These are phyloP conservation scores for Exocentrus adspersus DNA, from an alignment of 2,888 invertebrate genomes.

Conservation along the genomic window DNA sequence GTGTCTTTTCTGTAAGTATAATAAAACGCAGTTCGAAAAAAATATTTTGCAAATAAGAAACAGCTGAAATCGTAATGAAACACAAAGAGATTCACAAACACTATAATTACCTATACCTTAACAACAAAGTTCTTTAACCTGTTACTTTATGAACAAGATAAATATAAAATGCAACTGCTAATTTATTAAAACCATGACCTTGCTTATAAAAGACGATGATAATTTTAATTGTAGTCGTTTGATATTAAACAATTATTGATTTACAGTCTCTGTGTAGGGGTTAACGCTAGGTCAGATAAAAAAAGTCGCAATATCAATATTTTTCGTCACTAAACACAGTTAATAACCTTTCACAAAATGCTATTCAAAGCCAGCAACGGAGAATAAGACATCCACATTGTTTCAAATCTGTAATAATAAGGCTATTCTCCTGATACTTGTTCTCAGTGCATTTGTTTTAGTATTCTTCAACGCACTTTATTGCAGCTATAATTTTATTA, in stretches of 20 bases:
- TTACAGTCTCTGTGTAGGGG: background rate
- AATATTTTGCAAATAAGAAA: background rate
- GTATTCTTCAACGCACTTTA: no score
- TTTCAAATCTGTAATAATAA: no score
- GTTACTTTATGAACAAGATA: background rate
- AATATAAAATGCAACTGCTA: background rate
- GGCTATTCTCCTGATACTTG: no score
- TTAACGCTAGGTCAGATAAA: background rate
- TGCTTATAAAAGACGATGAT: background rate
- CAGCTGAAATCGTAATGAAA: no score
- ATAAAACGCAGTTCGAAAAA: slow-evolving; percentile 2
- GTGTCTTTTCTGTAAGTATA: background rate
- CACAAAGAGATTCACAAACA: no score
- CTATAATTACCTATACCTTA: background rate
- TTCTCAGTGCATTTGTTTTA: no score
- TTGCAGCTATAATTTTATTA: no score
- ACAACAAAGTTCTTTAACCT: background rate
- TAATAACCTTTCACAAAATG: no score
- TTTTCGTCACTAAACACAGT: background rate
- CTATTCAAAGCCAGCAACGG: no score
- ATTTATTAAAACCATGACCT: slow-evolving; percentile 13
- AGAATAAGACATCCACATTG: no score
- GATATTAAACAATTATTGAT: background rate
- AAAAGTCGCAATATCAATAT: background rate
- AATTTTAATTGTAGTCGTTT: background rate